A percentile compares a stretch with the other conserved stretches of the same genome.
Evolutionary conservation across 2,113 vertebrate genomes (phyloP).

Genomic region (Parotia lawesii): DNA sequence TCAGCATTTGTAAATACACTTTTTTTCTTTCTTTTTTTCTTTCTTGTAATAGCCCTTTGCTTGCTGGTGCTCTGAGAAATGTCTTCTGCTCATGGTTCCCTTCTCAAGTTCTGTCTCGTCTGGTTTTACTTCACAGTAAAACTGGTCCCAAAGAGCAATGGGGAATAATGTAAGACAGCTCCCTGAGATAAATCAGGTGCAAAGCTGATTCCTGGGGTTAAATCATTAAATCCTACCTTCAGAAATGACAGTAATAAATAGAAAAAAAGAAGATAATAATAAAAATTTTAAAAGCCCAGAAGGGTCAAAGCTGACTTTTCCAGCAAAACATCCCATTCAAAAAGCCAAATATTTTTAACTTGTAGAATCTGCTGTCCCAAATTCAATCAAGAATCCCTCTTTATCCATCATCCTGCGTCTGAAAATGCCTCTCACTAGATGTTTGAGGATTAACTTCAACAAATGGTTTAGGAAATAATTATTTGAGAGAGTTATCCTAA

Average conservation of each 20-base stretch:
- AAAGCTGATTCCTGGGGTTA: neutral
- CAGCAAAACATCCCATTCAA: neutral
- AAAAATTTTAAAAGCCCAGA: neutral
- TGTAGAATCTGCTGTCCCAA: neutral
- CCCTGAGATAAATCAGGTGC: neutral
- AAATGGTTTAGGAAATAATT: neutral
- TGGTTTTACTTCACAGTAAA: neutral
- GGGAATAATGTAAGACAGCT: neutral
- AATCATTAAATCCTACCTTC: neutral
- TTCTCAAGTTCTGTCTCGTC: neutral
- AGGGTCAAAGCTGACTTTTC: neutral
- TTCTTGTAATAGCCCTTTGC: neutral
- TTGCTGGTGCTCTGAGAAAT: neutral
- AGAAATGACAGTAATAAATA: neutral
- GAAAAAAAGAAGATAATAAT: too few species aligned
- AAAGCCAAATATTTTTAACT: neutral
- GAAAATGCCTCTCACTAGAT: neutral
- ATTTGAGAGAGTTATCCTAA: neutral
- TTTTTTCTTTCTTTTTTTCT: neutral
- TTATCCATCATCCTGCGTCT: neutral
- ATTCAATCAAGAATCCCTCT: neutral
- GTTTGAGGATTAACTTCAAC: neutral
- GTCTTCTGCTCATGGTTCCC: neutral
- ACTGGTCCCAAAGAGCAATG: neutral
- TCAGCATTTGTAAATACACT: constrained; percentile 13